Conservation (phyloP, 35 echinoderm and acorn worm species). For the Stichopus chloronotus region DNA sequence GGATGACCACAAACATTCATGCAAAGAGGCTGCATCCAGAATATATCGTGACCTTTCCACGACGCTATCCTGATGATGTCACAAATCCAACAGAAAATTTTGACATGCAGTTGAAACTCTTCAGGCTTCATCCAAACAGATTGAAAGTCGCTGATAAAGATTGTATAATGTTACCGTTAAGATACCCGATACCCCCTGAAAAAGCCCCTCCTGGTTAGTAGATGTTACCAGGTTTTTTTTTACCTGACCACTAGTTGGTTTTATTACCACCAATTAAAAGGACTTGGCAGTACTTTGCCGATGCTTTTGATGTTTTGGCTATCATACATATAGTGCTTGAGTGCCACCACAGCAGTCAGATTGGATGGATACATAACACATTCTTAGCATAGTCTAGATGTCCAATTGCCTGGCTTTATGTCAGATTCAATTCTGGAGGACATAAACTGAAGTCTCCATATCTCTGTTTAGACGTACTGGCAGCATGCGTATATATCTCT, state of each 20-base stretch:
- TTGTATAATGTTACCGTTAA: too few relatives aligned
- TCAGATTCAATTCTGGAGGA: constrained; percentile 13
- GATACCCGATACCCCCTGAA: not conserved
- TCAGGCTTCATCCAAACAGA: too few relatives aligned
- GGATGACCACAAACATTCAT: too few relatives aligned
- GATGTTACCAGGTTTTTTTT: not conserved
- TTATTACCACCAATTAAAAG: not conserved
- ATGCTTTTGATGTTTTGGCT: not conserved
- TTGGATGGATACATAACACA: constrained; percentile 11
- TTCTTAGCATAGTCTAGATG: constrained; percentile 32
- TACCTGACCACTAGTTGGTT: not conserved
- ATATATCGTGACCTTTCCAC: too few relatives aligned
- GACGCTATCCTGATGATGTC: too few relatives aligned
- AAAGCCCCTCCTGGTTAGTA: not conserved
- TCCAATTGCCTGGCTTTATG: constrained; percentile 13
- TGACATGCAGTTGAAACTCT: too few relatives aligned
- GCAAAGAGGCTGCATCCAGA: too few relatives aligned
- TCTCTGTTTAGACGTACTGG: not conserved
- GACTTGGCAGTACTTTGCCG: too few relatives aligned
- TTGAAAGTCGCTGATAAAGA: too few relatives aligned
- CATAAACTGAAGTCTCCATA: constrained; percentile 32
- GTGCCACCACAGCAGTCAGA: not conserved
- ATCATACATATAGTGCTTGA: not conserved
- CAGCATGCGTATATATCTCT: not conserved
- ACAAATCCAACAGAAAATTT: too few relatives aligned